These are phyloP conservation scores for Columba guinea DNA, from an alignment of 2,797 vertebrate genomes.

Conservation along the genomic window DNA sequence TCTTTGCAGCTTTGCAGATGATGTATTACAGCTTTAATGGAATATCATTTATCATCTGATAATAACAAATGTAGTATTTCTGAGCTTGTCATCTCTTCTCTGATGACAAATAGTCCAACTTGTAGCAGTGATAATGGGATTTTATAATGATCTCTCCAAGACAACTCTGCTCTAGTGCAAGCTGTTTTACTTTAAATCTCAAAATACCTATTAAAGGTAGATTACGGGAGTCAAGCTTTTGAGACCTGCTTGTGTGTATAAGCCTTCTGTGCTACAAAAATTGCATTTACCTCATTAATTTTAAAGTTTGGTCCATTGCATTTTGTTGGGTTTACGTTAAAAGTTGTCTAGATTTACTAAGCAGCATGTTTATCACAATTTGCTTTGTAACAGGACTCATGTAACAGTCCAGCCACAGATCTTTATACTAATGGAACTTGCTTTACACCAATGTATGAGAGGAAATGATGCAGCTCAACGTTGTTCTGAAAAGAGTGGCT, in stretches of 20 bases:
- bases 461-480: neutral
- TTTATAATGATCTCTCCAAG: constrained; percentile 93
- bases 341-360: neutral
- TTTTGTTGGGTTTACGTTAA: neutral
- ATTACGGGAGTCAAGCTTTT: constrained; percentile 36
- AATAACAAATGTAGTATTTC: constrained; percentile 92
- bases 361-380: neutral
- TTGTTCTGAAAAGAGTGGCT: neutral
- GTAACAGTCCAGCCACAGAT: neutral
- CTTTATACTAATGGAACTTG: neutral
- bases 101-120: constrained; percentile 93
- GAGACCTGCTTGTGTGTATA: neutral
- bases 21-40: constrained; percentile 86
- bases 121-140: constrained; percentile 90
- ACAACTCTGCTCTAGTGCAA: constrained; percentile 74
- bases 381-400: neutral
- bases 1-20: constrained; percentile 82
- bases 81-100: constrained; percentile 88
- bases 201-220: constrained; percentile 63
- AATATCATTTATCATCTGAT: constrained; percentile 93
- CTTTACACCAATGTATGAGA: neutral
- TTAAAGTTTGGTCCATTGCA: neutral
- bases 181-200: constrained; percentile 74
- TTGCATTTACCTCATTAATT: neutral
- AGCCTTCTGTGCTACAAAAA: neutral